phyloP scores from a whole-genome alignment of 2,113 vertebrate genomes.

The Macquaria australasica region DNA sequence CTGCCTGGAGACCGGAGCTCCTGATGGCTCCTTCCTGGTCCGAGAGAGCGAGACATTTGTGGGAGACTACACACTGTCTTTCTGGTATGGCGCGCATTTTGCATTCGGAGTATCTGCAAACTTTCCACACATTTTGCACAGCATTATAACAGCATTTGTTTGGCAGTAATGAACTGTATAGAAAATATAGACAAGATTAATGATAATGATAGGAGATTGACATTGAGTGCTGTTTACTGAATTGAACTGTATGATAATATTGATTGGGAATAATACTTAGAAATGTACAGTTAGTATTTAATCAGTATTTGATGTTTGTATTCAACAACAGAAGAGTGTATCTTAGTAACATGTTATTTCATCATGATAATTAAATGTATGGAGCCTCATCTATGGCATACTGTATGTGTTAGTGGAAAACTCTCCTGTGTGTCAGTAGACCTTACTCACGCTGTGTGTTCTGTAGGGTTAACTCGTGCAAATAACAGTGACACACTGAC shows the following conservation, averaged over 20 bases:
- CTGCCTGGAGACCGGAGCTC: constrained; percentile 94
- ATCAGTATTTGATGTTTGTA: background rate
- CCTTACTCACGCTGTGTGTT: background rate
- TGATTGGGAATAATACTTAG: background rate
- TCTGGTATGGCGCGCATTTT: constrained; percentile 88
- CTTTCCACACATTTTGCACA: background rate
- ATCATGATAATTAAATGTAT: background rate
- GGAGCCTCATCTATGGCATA: background rate
- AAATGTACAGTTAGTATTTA: background rate
- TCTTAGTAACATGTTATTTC: background rate
- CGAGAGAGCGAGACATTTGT: constrained; percentile 98
- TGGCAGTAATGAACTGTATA: background rate
- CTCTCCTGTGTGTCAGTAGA: background rate
- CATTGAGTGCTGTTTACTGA: background rate
- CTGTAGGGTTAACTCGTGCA: background rate
- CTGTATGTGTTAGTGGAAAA: background rate
- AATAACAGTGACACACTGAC: constrained; percentile 3
- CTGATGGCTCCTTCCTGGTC: constrained; percentile 96
- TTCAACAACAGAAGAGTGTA: background rate
- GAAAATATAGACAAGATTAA: background rate
- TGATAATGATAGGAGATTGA: background rate
- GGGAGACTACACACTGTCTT: constrained; percentile 98
- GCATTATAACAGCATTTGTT: background rate
- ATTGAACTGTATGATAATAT: background rate
- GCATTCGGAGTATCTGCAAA: background rate